These are phyloP conservation scores for Dicycla oo DNA, from an alignment of 2,888 invertebrate species.

Conservation along the genomic window DNA sequence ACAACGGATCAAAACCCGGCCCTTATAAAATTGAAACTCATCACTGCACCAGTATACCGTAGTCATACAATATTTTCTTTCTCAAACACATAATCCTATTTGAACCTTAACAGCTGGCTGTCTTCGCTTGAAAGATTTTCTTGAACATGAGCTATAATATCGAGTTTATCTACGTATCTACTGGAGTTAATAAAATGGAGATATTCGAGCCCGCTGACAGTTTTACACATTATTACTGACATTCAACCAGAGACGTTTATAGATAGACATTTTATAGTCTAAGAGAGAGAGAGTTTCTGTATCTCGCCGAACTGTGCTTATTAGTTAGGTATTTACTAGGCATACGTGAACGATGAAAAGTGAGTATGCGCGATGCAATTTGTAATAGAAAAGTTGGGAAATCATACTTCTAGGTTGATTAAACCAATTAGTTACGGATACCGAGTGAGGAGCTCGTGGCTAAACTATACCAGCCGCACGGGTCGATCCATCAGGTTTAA, in stretches of 20 bases:
- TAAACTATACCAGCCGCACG: too few species aligned
- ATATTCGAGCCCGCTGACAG: constrained; percentile 11
- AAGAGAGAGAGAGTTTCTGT: too few species aligned
- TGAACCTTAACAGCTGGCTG: constrained; percentile 16
- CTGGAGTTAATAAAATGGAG: constrained; percentile 7
- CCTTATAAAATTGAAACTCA: constrained; percentile 3
- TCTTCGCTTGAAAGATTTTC: constrained; percentile 26
- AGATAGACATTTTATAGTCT: not conserved
- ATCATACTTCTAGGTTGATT: not conserved
- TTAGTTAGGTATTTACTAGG: not conserved
- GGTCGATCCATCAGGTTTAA: too few species aligned
- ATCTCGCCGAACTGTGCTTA: constrained; percentile 7
- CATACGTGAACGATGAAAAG: not conserved
- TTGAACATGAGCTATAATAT: constrained; percentile 24
- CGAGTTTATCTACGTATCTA: constrained; percentile 10
- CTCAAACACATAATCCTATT: constrained; percentile 31
- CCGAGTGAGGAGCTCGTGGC: too few species aligned
- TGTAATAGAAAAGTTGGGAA: not conserved
- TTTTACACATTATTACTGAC: constrained; percentile 23
- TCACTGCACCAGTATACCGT: not conserved
- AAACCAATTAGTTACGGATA: not conserved
- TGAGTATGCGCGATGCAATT: not conserved
- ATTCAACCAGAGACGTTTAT: constrained; percentile 9
- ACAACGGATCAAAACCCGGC: too few species aligned
- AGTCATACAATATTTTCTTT: constrained; percentile 38